Percentiles rank a stretch among this genome's conserved stretches.
Conservation (phyloP, 2,797 vertebrate genomes). For the Peromyscus attwateri region DNA sequence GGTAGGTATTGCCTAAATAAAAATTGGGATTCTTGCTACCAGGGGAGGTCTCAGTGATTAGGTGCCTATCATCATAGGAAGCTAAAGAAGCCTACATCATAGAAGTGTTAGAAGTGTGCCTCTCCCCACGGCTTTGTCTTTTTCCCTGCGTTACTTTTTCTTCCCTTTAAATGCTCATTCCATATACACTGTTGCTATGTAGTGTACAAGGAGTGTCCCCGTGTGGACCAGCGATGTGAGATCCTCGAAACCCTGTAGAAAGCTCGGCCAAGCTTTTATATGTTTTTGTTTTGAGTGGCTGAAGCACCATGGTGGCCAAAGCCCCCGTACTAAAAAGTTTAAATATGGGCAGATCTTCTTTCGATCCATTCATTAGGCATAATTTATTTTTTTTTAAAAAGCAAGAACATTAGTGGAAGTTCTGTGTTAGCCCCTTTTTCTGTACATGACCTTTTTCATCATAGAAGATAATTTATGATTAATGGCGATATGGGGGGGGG, state of each 20-base stretch:
- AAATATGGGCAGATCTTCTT: constrained; percentile 33
- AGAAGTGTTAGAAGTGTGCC: constrained; percentile 11
- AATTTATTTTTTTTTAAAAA: constrained; percentile 6
- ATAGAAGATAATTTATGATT: neutral
- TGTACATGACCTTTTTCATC: constrained; percentile 24
- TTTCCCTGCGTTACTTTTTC: neutral
- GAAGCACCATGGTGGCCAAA: neutral
- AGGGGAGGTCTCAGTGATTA: neutral
- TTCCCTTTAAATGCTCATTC: constrained; percentile 8
- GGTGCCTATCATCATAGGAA: constrained; percentile 17
- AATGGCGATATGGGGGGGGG: neutral
- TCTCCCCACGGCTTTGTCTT: neutral
- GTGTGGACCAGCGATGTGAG: neutral
- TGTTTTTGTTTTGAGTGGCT: constrained; percentile 29
- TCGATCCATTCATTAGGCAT: constrained; percentile 11
- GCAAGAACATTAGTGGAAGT: neutral
- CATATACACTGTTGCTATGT: neutral
- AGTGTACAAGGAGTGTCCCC: neutral
- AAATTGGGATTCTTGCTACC: constrained; percentile 38
- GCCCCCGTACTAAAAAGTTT: neutral
- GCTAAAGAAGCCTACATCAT: neutral
- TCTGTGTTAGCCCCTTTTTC: constrained; percentile 53
- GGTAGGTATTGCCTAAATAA: neutral
- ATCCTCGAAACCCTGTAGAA: neutral
- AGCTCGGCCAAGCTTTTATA: neutral